Evolutionary conservation across 2,113 vertebrate species (phyloP), one percentile per base, ranked within the genome.

Genomic region (Microtus pennsylvanicus): DNA sequence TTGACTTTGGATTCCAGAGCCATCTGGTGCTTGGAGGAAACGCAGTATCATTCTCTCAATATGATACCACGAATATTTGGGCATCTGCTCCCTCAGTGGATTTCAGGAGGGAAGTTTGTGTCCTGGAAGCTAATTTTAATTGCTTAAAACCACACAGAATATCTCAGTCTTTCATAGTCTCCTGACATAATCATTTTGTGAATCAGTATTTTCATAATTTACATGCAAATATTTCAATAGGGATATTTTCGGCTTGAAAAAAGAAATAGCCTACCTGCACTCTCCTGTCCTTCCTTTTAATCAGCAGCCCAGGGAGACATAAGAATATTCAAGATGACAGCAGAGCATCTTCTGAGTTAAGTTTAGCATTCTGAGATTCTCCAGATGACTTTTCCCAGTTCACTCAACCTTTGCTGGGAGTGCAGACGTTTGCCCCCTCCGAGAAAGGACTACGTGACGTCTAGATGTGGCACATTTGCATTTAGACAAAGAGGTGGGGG

Each of bases 101-200:
- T 90, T 96, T 75, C 1, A 4, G n/a, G 87, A 93, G 77, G n/a
- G 63, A 95, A 93, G 72, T 89, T 89, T 77, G 8, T 88, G 69
- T 21, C 26, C 45, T 92, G 38, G 78, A 96, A 97, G 63, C 91
- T 94, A 95, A 97, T 96, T 94, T n/a, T n/a, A n/a, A n/a, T 96
- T 91, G 58, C 89, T 92, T 96, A 72, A 93, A 95, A 89, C 74
- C 69, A 90, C 24, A 76, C 55, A 78, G 85, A 87, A 92, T 93
- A 50, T 91, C 86, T 96, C 77, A 88, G 9, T 94, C 88, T 97
- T 96, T 96, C 94, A 81, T 58, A 94, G 42, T 94, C 95, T 95
- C 33, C 78, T 76, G 63, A 17, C 67, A 89, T 93, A 78, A 96
- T 42, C 95, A 76, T 47, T 92, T 94, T 93, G n/a, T 77, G 75